Evolutionary conservation across 2,888 invertebrate species (phyloP).

Genomic region (Podabrus alpinus): DNA sequence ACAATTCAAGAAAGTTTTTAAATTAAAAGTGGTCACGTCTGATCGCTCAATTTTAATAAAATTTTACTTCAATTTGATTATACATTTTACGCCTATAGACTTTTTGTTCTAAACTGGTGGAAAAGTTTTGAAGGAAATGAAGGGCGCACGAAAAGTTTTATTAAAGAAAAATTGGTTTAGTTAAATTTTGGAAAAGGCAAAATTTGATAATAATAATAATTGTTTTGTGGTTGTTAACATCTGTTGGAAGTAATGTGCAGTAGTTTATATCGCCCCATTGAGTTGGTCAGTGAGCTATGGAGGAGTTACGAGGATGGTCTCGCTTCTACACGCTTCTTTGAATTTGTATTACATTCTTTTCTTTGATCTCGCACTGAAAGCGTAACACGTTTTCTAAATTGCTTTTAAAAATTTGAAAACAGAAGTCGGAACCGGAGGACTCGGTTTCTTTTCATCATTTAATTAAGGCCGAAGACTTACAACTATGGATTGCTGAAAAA

Average conservation of each 20-base stretch:
- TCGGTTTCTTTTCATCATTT: background rate
- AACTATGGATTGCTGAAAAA: background rate
- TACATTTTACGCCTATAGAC: background rate
- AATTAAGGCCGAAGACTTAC: background rate
- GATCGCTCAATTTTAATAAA: slow-evolving; percentile 4
- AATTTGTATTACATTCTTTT: slow-evolving; percentile 7
- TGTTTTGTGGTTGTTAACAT: slow-evolving; percentile 27
- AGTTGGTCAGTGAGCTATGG: slow-evolving; percentile 30
- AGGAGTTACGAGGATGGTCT: slow-evolving; percentile 24
- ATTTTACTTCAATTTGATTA: slow-evolving; percentile 3
- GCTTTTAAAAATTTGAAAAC: background rate
- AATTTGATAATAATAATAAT: background rate
- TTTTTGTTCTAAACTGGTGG: background rate
- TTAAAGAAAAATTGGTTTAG: background rate
- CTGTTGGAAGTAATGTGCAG: slow-evolving; percentile 26
- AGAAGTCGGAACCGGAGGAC: background rate
- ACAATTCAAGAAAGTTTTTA: background rate
- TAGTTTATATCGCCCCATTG: slow-evolving; percentile 29
- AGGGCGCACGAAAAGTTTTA: background rate
- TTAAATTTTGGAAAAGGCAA: background rate
- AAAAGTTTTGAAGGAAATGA: background rate
- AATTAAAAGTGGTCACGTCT: slow-evolving; percentile 1
- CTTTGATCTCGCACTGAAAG: slow-evolving; percentile 13
- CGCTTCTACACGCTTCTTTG: slow-evolving; percentile 14
- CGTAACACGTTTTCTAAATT: background rate